Conservation (phyloP, 2,888 invertebrate species). For the Zaprionus bogoriensis region DNA sequence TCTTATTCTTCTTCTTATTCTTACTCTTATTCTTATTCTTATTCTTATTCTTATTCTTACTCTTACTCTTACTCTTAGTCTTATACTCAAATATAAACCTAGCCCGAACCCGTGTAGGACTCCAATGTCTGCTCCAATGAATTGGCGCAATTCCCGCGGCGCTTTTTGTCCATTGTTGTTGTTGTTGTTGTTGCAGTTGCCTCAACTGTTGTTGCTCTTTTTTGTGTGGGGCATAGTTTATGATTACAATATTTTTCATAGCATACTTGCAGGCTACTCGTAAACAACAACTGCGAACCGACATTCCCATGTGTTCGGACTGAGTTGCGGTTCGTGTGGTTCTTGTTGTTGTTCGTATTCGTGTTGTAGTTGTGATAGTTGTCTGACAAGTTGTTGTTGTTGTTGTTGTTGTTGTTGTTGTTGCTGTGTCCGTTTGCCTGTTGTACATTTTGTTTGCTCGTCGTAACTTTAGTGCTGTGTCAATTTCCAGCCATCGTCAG, state of each 20-base stretch:
- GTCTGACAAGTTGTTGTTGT: slow-evolving; percentile 5
- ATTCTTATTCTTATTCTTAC: too few species aligned
- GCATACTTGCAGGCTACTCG: slow-evolving; percentile 54
- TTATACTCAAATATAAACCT: neutral
- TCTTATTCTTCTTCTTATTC: too few species aligned
- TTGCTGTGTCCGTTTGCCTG: slow-evolving; percentile 44
- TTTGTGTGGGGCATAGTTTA: slow-evolving; percentile 37
- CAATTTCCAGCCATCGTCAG: slow-evolving; percentile 50
- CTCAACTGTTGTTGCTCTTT: neutral
- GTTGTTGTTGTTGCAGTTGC: neutral
- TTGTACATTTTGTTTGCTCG: slow-evolving; percentile 45
- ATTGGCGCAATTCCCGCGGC: slow-evolving; percentile 20
- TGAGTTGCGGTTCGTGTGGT: neutral
- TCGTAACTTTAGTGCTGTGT: slow-evolving; percentile 64
- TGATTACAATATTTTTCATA: slow-evolving; percentile 57
- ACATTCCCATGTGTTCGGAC: slow-evolving; percentile 33
- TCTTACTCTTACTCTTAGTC: neutral
- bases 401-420: slow-evolving; percentile 9
- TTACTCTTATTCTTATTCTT: too few species aligned
- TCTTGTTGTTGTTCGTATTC: slow-evolving; percentile 6
- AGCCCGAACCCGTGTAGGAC: neutral
- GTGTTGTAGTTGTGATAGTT: slow-evolving; percentile 33
- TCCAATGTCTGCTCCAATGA: neutral
- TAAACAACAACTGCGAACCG: slow-evolving; percentile 27
- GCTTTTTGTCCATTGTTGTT: neutral